Evolutionary conservation across 2,113 vertebrate genomes (phyloP), one percentile per base, ranked within the genome.

Genomic region (Paracanthobrama guichenoti): DNA sequence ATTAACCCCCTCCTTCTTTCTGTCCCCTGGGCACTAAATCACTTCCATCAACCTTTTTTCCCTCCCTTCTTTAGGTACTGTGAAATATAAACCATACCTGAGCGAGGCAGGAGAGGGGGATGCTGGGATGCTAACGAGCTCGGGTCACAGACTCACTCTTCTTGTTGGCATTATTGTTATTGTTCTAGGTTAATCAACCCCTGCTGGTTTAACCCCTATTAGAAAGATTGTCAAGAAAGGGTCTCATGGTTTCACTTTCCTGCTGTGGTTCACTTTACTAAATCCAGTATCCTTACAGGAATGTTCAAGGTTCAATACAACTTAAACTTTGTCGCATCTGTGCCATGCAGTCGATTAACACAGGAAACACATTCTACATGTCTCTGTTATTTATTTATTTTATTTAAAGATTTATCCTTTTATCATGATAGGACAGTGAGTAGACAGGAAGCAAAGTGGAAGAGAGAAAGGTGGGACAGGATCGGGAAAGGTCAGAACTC

Each of bases 161-260:
- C 77, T 86, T 84, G 89, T 91, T 91, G 89, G 90, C 87, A 90
- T 93, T 91, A 93, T 91, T 88, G 87, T 89, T 92, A 92, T 89
- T 92, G 89, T 91, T 90, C 81, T 75, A 69, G 88, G 76, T 86
- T 93, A 94, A 94, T 92, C 88, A 86, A 88, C 91, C 92, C 92
- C 92, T 90, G 90, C 57, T 84, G 86, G 31, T 81, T 57, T 4
- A 90, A 79, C 71, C 10, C 22, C 72, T 87, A 89, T 90, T 88
- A 90, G 87, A 90, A 79, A 26, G 74, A 67, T 31, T 28, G 77
- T 6, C 48, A 48, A 20, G 82, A 81, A 73, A 11, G 31, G 28
- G 44, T 48, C 62, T 76, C 64, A 20, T 24, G 67, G 13, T 57
- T 57, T 35, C 35, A 7, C 31, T 16, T 77, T 11, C 24, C 3